A percentile compares a stretch with the other conserved stretches of the same genome.
These are phyloP conservation scores for Polymixis flavicincta DNA, from an alignment of 2,888 invertebrate species.

Conservation along the genomic window DNA sequence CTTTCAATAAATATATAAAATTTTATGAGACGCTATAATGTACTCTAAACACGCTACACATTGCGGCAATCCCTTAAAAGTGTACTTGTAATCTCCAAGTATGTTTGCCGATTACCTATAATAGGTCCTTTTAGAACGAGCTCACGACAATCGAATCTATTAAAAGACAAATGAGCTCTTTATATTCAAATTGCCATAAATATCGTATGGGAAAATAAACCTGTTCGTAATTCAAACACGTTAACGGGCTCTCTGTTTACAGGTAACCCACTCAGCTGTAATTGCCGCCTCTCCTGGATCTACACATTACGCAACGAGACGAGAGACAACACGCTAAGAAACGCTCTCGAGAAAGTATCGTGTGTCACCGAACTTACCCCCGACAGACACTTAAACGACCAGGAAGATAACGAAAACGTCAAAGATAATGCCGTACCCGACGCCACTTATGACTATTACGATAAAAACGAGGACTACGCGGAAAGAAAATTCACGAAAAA, in stretches of 20 bases:
- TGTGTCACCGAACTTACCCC: slow-evolving; percentile 91
- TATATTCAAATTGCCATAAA: slow-evolving; percentile 44
- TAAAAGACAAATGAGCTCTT: slow-evolving; percentile 34
- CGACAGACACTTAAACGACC: slow-evolving; percentile 78
- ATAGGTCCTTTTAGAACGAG: slow-evolving; percentile 10
- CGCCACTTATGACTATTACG: slow-evolving; percentile 86
- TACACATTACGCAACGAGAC: slow-evolving; percentile 94
- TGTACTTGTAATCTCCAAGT: slow-evolving; percentile 20
- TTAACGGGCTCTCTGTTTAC: slow-evolving; percentile 77
- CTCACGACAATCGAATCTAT: slow-evolving; percentile 31
- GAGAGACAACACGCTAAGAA: slow-evolving; percentile 92
- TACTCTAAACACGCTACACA: slow-evolving; percentile 31
- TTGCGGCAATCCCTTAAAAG: slow-evolving; percentile 1
- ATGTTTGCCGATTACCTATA: slow-evolving; percentile 30
- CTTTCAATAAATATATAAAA: slow-evolving; percentile 34
- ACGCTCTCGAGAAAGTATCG: slow-evolving; percentile 93
- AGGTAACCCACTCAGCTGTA: slow-evolving; percentile 96
- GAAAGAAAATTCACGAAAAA: slow-evolving; percentile 77
- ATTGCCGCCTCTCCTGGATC: slow-evolving; percentile 96
- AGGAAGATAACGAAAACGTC: slow-evolving; percentile 73
- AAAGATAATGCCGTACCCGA: slow-evolving; percentile 79
- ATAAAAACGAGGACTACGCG: slow-evolving; percentile 81
- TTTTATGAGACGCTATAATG: slow-evolving; percentile 6
- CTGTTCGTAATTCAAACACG: slow-evolving; percentile 31
- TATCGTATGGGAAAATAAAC: slow-evolving; percentile 37